Evolutionary conservation across 2,113 vertebrate species (phyloP), one percentile per base, ranked within the genome.

Genomic region (Chrysemys picta): DNA sequence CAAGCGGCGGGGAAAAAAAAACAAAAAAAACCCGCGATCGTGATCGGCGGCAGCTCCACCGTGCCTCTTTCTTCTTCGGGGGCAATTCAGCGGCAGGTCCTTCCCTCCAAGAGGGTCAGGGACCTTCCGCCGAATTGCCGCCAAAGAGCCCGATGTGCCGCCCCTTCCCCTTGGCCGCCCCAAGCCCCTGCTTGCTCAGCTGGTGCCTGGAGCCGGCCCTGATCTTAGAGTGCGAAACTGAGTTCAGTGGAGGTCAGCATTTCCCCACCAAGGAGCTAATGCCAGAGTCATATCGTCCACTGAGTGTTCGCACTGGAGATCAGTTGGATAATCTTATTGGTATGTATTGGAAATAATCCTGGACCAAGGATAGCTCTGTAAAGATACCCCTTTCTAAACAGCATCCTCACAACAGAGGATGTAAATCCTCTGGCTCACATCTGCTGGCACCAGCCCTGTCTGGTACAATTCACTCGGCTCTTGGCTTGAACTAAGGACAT

Each of bases 381-480:
- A 38, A 82, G 27, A 93, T 2, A 1, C 3, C 81, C 4, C 47
- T 76, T 93, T 35, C 10, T 11, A 87, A 78, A 52, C 4, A 90
- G 22, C 90, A 79, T 6, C 56, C 14, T 91, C 24, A 35, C 4
- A 80, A 50, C 2, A 90, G 56, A 42, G 24, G 52, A 78, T 4
- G 8, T 38, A 42, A 90, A 93, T 27, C 83, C 50, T 29, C 10
- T 35, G 42, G 16, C 38, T 52, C 14, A 52, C 5, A 10, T 80
- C 49, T 80, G 79, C 22, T 82, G 49, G 42, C 1, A 78, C 57
- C 8, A 1, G 0, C 45, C 65, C 13, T 91, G 92, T 22, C 5
- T 45, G 29, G n/a, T 82, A 89, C 72, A 89, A 53, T 11, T 80
- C 88, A 42, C 38, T 89, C 87, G 91, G 90, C 56, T 90, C 85